A percentile compares a stretch with the other conserved stretches of the same genome.
Conservation (phyloP, 2,888 invertebrate species). For the Pharmacophagus antenor region DNA sequence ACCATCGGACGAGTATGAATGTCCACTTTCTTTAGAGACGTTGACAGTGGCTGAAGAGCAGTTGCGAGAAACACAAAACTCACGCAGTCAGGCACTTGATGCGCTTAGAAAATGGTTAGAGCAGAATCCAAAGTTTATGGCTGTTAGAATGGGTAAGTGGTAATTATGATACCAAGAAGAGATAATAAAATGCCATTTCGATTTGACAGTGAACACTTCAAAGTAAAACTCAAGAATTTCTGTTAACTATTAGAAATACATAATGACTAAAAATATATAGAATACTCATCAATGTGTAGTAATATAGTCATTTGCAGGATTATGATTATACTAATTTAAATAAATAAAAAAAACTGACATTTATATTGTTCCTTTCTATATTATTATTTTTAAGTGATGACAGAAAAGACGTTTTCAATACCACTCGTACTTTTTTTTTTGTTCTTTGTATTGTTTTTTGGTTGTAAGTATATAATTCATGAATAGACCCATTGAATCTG, state of each 20-base stretch:
- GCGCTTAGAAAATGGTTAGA: constrained; percentile 86
- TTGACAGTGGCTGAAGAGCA: constrained; percentile 84
- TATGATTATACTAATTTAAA: no score
- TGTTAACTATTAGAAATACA: background rate
- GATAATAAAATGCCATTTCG: background rate
- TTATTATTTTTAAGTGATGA: no score
- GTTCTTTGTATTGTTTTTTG: no score
- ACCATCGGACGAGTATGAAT: constrained; percentile 83
- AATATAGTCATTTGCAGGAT: no score
- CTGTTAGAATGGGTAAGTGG: constrained; percentile 83
- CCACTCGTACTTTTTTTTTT: no score
- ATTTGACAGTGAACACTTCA: background rate
- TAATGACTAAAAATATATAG: no score
- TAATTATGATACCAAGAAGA: background rate
- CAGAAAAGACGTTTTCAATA: no score
- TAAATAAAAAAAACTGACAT: no score
- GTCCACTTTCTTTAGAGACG: constrained; percentile 81
- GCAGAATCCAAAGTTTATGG: constrained; percentile 85
- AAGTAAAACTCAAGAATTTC: background rate
- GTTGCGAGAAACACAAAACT: constrained; percentile 84
- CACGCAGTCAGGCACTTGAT: constrained; percentile 83
- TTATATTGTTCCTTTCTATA: no score
- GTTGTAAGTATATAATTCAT: no score
- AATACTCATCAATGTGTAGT: no score
- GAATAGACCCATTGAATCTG: no score